Percentiles rank a stretch among this genome's conserved stretches.
Conservation (phyloP, 2,888 invertebrate species). For the Prosapia bicincta region DNA sequence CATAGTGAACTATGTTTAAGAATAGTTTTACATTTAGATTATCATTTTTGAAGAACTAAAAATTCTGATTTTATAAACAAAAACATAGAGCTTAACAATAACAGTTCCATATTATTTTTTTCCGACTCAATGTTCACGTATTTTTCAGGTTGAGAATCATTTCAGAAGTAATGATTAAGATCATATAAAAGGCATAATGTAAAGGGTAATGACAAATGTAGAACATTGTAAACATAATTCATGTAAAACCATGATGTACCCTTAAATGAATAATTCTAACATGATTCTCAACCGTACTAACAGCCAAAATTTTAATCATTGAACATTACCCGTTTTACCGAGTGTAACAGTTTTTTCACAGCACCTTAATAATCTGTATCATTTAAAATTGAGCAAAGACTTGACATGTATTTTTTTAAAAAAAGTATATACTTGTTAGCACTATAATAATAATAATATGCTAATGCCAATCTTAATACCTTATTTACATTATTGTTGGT, state of each 20-base stretch:
- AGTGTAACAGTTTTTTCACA: not conserved
- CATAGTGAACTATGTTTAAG: not conserved
- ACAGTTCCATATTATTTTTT: not conserved
- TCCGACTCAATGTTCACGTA: not conserved
- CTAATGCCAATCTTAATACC: not conserved
- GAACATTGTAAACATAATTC: not conserved
- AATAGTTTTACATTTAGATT: not conserved
- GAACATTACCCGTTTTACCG: not conserved
- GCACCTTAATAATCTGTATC: not conserved
- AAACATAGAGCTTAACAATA: not conserved
- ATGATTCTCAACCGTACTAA: not conserved
- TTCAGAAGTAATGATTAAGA: not conserved
- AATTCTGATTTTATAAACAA: not conserved
- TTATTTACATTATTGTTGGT: not conserved
- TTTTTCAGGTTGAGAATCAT: not conserved
- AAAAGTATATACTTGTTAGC: not conserved
- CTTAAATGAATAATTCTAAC: not conserved
- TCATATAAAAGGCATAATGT: not conserved
- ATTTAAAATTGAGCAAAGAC: not conserved
- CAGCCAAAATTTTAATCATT: not conserved
- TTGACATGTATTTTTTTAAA: not conserved
- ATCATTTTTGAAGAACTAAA: not conserved
- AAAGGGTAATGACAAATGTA: too few relatives aligned
- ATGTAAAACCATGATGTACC: not conserved
- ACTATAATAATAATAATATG: not conserved